Conservation (phyloP, 2,113 vertebrate genomes). For the Pangasianodon hypophthalmus region DNA sequence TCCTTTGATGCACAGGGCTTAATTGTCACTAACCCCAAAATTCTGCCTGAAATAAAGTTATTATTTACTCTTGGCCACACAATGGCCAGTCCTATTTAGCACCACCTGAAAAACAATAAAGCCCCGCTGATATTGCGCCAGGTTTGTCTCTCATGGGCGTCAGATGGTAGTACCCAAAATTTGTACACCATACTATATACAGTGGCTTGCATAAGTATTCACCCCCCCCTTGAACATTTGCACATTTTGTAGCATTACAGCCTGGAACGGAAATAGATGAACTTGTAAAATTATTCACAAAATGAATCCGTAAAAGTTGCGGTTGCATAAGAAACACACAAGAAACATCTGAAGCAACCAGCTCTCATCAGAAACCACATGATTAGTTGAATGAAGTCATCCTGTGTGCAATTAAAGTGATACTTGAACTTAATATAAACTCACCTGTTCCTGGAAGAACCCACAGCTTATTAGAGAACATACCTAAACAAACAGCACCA, state of each 20-base stretch:
- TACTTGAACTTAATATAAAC: neutral
- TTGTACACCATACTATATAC: neutral
- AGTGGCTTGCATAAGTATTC: neutral
- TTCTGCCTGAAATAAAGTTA: neutral
- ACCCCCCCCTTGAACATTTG: neutral
- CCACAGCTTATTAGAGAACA: neutral
- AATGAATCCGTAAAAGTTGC: neutral
- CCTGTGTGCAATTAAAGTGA: neutral
- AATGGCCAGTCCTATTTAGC: neutral
- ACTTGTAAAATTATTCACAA: neutral
- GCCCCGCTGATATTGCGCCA: neutral
- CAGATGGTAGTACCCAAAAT: neutral
- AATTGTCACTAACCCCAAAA: too few species aligned
- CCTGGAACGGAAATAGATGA: neutral
- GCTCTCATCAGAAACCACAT: neutral
- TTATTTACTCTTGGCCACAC: neutral
- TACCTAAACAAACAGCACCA: neutral
- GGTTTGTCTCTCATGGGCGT: neutral
- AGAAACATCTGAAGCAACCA: neutral
- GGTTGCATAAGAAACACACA: neutral
- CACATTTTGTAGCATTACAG: neutral
- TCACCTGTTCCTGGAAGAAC: neutral
- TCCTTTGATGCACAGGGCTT: neutral
- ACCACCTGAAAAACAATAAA: neutral
- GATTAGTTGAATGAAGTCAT: neutral